These are phyloP conservation scores for Eugnorisma glareosa DNA, from an alignment of 2,888 invertebrate species.

Conservation along the genomic window DNA sequence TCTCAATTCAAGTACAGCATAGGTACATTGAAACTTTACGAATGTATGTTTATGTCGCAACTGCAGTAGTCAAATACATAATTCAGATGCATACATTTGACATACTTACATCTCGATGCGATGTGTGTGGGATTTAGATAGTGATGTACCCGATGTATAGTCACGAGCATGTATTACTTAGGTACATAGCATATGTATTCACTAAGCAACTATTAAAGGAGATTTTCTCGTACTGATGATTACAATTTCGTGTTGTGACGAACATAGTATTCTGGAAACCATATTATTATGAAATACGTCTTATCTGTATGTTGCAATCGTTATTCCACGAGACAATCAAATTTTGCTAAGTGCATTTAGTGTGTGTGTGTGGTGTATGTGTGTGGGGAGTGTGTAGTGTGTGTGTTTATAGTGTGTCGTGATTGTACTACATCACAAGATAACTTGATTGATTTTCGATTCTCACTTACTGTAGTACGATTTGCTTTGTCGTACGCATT, in stretches of 20 bases:
- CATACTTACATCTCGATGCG: slow-evolving; percentile 55
- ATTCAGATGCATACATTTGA: slow-evolving; percentile 61
- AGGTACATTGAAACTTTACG: slow-evolving; percentile 43
- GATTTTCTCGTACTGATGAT: background rate
- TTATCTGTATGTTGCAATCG: background rate
- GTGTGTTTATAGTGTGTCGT: background rate
- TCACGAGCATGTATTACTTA: background rate
- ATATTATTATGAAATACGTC: background rate
- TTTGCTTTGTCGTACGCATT: slow-evolving; percentile 12
- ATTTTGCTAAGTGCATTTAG: no score
- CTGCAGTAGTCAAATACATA: slow-evolving; percentile 58
- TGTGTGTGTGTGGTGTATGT: no score
- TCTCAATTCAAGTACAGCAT: slow-evolving; percentile 31
- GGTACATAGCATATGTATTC: background rate
- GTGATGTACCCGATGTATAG: slow-evolving; percentile 19
- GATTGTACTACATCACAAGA: background rate
- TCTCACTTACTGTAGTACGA: background rate
- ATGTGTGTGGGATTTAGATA: slow-evolving; percentile 53
- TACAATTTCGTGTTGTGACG: background rate
- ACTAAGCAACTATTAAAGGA: background rate
- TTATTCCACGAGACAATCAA: background rate
- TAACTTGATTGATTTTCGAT: slow-evolving; percentile 34
- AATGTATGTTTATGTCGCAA: slow-evolving; percentile 49
- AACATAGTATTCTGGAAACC: background rate
- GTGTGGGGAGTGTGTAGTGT: no score